Base-by-base conservation (phyloP, 2,888 invertebrate species). In the Campaea margaritaria region DNA sequence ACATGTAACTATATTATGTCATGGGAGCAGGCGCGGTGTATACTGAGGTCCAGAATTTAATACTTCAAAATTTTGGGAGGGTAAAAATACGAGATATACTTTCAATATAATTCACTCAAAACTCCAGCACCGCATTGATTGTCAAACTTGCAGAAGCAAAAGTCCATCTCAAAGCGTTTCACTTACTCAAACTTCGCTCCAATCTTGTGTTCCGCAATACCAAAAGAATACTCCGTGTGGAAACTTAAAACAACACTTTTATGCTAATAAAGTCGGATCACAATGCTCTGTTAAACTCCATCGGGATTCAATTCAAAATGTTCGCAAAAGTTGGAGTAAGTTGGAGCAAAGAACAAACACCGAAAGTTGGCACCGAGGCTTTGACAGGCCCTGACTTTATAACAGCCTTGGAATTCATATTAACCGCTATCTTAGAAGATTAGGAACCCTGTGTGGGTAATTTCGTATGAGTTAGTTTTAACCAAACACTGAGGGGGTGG, bases 341-440 rank as follows among this genome's bases (percentile, higher is more conserved):
- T 67, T 60, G n/a, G 54, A 66, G 64, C 61, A 58, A 70, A 68
- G 75, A 76, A 79, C 78, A 80, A 78, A 80, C 81, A 58, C 56
- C 54, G 67, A 74, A 73, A 78, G 72, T 76, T 78, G 65, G 69
- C 57, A 68, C 61, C 57, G 71, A 72, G 72, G 70, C 65, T 78
- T 76, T 79, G 79, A 72, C 78, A 78, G 74, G 74, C 69, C 68
- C 62, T 77, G 76, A 80, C 82, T 82, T 82, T 74, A 73, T 72
- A 44, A 42, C 59, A 46, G 74, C 73, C 68, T 74, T 58, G 65
- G 75, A 76, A 78, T 82, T 82, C 82, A 82, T 82, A 83, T 77
- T 79, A 84, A 80, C 78, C 73, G 73, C 78, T 80, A 81, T 84
- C 80, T 79, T 65, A 70, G 76, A 71, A 82, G 80, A 82, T 84